Base-by-base conservation (phyloP, 2,797 vertebrate species). In the Coendou prehensilis region DNA sequence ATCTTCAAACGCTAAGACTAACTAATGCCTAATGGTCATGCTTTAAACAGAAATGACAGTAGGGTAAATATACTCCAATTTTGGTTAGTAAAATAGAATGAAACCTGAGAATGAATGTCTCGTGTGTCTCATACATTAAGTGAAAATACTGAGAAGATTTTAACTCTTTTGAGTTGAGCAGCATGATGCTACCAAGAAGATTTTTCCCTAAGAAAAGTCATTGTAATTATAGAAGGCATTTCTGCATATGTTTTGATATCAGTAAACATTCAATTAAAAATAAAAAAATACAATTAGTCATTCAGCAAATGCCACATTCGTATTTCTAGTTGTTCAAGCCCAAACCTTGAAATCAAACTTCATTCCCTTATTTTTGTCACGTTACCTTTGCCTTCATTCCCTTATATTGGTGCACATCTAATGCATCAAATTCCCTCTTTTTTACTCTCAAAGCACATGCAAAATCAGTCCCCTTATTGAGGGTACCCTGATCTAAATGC, bases 91-190 rank as follows among this genome's bases (percentile, higher is more conserved):
- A 85, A 37, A 37, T 20, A 18, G 8, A 83, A 94, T 52, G 23
- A 92, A 91, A 86, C 57, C 14, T 52, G 52, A 92, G 33, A 41
- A 9, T 61, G 41, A 76, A 80, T 90, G 61, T 33, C 22, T 50
- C 47, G 1, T 41, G 61, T n/a, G 15, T 56, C 8, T 97, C 18
- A 81, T 76, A 15, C 14, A 50, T 26, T 33, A 18, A 84, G 8
- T 23, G 11, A 78, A 54, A 93, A 82, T 93, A 30, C 22, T 76
- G 26, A 75, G n/a, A 11, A 84, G 15, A 91, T 11, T 94, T 71
- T 57, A 87, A 23, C 17, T 63, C 4, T 13, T 92, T 17, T 17
- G 14, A 56, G 37, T 9, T 79, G 37, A 84, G 10, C 8, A 90
- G 26, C 20, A 17, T 84, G 26, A 37, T 9, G 78, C 0, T 82